phyloP scores from a whole-genome alignment of 64 coral and sea anemone species.

The Cladopsammia gracilis region DNA sequence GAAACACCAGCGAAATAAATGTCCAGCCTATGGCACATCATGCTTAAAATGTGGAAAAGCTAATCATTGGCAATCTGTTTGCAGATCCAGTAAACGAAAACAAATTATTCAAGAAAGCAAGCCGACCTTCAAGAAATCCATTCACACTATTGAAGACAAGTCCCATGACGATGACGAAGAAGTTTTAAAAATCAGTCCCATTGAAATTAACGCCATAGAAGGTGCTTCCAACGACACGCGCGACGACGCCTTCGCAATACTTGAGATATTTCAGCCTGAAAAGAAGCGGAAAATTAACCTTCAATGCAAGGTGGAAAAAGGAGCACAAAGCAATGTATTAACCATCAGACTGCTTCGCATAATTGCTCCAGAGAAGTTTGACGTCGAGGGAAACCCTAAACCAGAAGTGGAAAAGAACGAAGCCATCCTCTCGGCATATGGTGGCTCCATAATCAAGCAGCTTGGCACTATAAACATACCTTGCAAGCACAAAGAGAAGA shows the following conservation, averaged over 20 bases:
- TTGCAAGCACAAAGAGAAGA: no score
- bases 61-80: background rate
- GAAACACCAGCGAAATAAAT: background rate
- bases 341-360: slow-evolving; percentile 31
- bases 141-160: background rate
- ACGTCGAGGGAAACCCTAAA: slow-evolving; percentile 15
- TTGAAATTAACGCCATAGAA: background rate
- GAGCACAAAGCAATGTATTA: slow-evolving; percentile 38
- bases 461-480: no score
- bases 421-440: background rate
- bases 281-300: no score
- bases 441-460: no score
- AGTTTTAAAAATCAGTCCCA: background rate
- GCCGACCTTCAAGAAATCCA: background rate
- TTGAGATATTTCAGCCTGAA: slow-evolving; percentile 18
- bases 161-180: background rate
- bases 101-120: slow-evolving; percentile 1
- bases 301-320: slow-evolving; percentile 48
- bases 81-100: slow-evolving; percentile 22
- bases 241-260: background rate
- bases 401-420: slow-evolving; percentile 25
- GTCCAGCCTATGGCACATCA: background rate
- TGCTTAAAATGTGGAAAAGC: slow-evolving; percentile 11
- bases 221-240: no score
- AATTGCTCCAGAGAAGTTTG: slow-evolving; percentile 26